A percentile compares a stretch with the other conserved stretches of the same genome.
Evolutionary conservation across 2,888 invertebrate genomes (phyloP).

Genomic region (Nematopogon swammerdamellus): DNA sequence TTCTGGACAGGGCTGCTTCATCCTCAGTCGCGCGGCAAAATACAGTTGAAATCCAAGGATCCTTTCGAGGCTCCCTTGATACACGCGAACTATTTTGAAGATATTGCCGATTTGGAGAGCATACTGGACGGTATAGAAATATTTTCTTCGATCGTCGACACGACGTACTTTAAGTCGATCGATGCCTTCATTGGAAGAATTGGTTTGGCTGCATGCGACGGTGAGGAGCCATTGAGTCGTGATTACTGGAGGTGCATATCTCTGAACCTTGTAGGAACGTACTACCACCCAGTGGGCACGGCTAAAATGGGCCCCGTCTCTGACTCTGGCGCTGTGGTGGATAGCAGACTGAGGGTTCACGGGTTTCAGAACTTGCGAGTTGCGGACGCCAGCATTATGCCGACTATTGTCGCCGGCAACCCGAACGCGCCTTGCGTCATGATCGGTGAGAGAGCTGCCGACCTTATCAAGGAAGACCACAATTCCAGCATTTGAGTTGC

Average conservation of each 20-base stretch:
- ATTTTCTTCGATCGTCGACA: slow-evolving; percentile 21
- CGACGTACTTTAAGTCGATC: slow-evolving; percentile 22
- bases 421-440: slow-evolving; percentile 40
- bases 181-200: slow-evolving; percentile 21
- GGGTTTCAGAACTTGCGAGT: slow-evolving; percentile 27
- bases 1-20: slow-evolving; percentile 33
- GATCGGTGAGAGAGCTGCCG: slow-evolving; percentile 42
- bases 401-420: slow-evolving; percentile 33
- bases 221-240: slow-evolving; percentile 18
- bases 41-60: slow-evolving; percentile 53
- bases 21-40: slow-evolving; percentile 49
- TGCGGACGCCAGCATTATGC: slow-evolving; percentile 39
- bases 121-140: slow-evolving; percentile 22
- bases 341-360: slow-evolving; percentile 30
- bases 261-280: slow-evolving; percentile 42
- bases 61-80: slow-evolving; percentile 59
- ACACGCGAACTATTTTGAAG: slow-evolving; percentile 60
- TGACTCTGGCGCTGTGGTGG: slow-evolving; percentile 46
- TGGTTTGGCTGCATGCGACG: slow-evolving; percentile 21
- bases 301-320: slow-evolving; percentile 54
- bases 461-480: slow-evolving; percentile 33
- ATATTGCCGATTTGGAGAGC: slow-evolving; percentile 45
- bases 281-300: slow-evolving; percentile 69
- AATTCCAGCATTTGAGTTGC: not conserved
- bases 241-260: slow-evolving; percentile 29